phyloP scores from a whole-genome alignment of 2,797 vertebrate genomes.

The Bradypodion ventrale region DNA sequence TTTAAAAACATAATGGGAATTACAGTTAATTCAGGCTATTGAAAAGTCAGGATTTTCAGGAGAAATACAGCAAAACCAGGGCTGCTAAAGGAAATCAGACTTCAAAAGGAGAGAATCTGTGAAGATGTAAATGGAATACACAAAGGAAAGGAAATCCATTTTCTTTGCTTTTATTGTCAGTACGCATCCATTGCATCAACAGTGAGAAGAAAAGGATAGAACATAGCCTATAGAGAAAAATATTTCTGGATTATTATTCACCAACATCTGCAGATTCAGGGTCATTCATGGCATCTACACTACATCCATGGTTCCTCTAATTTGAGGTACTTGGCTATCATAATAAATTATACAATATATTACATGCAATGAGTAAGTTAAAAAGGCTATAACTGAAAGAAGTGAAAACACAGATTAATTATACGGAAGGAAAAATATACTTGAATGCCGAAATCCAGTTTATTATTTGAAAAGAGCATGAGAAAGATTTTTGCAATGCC shows the following conservation, averaged over 20 bases:
- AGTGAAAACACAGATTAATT: neutral
- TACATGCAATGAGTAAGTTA: fast-evolving
- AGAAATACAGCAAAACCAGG: conserved; percentile 62
- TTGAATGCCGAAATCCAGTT: neutral
- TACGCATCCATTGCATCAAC: neutral
- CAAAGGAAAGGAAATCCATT: conserved; percentile 27
- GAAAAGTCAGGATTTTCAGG: conserved; percentile 68
- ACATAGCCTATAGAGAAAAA: conserved; percentile 59
- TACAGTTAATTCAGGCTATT: conserved; percentile 68
- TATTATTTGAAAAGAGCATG: neutral
- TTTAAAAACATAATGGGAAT: conserved; percentile 71
- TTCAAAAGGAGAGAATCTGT: conserved; percentile 54
- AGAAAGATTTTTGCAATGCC: conserved; percentile 7
- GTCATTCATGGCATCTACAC: conserved; percentile 45
- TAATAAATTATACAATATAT: conserved; percentile 1
- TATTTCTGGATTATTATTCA: conserved; percentile 41
- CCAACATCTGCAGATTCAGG: conserved; percentile 44
- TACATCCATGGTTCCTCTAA: conserved; percentile 54
- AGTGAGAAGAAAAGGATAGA: conserved; percentile 34
- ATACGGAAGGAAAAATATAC: neutral
- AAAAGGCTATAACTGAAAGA: neutral
- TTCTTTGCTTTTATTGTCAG: neutral
- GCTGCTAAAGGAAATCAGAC: conserved; percentile 59
- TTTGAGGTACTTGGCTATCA: conserved; percentile 45
- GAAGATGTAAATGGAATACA: conserved; percentile 57